These are phyloP conservation scores for Caenorhabditis angaria DNA, from an alignment of 2,888 invertebrate genomes.

Conservation along the genomic window DNA sequence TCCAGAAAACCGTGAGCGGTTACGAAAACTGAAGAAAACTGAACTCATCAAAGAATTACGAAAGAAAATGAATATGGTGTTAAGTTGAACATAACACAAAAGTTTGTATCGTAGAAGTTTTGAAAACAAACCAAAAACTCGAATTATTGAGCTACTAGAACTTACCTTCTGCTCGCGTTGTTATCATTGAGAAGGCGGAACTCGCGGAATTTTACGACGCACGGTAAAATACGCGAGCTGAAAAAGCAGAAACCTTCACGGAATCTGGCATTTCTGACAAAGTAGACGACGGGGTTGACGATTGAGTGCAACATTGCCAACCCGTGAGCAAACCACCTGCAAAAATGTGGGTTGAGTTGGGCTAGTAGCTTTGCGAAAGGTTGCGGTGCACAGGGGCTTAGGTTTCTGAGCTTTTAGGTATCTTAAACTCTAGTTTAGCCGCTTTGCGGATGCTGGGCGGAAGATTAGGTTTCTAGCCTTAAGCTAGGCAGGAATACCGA, in stretches of 20 bases:
- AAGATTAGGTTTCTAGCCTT: no score
- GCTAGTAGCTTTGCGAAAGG: no score
- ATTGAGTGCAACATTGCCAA: slow-evolving; percentile 71
- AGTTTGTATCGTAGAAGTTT: neutral
- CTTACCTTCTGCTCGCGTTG: slow-evolving; percentile 31
- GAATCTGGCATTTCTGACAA: slow-evolving; percentile 77
- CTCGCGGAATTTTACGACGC: slow-evolving; percentile 51
- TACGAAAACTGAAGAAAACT: slow-evolving; percentile 42
- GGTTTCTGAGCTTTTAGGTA: no score
- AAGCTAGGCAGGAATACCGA: no score
- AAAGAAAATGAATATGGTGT: neutral
- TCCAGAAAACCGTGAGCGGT: slow-evolving; percentile 37
- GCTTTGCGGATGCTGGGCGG: no score
- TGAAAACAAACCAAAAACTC: neutral
- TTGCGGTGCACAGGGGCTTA: no score
- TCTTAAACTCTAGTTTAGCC: no score
- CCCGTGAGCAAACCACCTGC: slow-evolving; percentile 69
- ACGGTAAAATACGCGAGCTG: slow-evolving; percentile 48
- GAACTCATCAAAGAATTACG: neutral
- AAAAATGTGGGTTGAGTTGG: no score
- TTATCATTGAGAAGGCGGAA: slow-evolving; percentile 54
- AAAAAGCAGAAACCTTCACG: slow-evolving; percentile 81
- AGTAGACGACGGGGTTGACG: slow-evolving; percentile 71
- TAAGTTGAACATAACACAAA: neutral
- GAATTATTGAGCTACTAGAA: neutral